Evolutionary conservation across 35 echinoderm and acorn worm genomes (phyloP).

Genomic region (Anneissia japonica): DNA sequence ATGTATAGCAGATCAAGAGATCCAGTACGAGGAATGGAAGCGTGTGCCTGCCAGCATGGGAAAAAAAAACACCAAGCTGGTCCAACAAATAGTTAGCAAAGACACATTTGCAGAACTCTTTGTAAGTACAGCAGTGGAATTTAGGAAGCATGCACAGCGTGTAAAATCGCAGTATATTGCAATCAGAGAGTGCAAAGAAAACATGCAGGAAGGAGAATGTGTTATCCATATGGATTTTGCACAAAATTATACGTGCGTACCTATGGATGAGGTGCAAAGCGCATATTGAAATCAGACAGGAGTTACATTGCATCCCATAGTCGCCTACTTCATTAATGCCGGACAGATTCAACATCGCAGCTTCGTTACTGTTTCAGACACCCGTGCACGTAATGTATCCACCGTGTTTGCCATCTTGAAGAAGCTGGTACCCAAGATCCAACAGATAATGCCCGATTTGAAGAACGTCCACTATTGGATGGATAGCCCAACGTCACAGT

Average conservation of each 20-base stretch:
- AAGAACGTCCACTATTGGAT: slow-evolving; percentile 50
- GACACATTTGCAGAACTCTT: background rate
- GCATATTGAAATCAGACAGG: slow-evolving; percentile 54
- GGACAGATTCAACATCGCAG: background rate
- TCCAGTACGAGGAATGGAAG: slow-evolving; percentile 26
- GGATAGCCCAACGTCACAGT: slow-evolving; percentile 47
- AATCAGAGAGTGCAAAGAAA: background rate
- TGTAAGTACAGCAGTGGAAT: background rate
- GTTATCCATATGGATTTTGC: slow-evolving; percentile 70
- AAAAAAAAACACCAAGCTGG: background rate
- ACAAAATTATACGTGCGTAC: slow-evolving; percentile 53
- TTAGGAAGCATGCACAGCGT: background rate
- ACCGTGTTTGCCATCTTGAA: slow-evolving; percentile 24
- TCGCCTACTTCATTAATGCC: slow-evolving; percentile 9
- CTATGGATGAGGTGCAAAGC: slow-evolving; percentile 60
- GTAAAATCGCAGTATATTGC: background rate
- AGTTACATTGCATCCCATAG: slow-evolving; percentile 45
- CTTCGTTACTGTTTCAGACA: slow-evolving; percentile 12
- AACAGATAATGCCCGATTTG: background rate
- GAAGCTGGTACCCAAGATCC: background rate
- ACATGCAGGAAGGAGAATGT: background rate
- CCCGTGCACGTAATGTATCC: background rate
- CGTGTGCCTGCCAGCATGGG: background rate
- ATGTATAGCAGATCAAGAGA: background rate
- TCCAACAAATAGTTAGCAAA: background rate